These are phyloP conservation scores for Oryctes rhinoceros DNA, from an alignment of 1,140 invertebrate genomes.

Conservation along the genomic window DNA sequence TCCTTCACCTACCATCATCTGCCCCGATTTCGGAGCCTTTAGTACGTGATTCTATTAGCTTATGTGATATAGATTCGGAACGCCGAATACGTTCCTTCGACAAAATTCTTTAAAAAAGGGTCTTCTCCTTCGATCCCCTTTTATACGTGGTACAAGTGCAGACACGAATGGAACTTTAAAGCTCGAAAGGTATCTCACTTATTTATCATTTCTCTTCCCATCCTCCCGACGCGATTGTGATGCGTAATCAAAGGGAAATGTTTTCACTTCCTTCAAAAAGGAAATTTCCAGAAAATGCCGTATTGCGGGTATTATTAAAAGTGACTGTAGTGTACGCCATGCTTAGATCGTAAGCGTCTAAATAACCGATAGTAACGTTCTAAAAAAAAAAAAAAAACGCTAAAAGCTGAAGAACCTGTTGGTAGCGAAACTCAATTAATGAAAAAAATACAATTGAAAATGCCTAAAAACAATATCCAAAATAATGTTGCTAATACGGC, in stretches of 20 bases:
- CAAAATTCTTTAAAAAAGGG: conserved; percentile 25
- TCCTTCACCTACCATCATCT: conserved; percentile 30
- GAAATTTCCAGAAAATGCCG: no score
- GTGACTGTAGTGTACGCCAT: no score
- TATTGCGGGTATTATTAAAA: no score
- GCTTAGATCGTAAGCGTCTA: no score
- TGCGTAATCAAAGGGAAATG: conserved; percentile 9
- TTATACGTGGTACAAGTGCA: background rate
- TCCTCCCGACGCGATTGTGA: background rate
- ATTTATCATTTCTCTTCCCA: conserved; percentile 23
- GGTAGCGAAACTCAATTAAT: no score
- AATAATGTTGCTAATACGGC: no score
- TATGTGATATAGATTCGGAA: conserved; percentile 35
- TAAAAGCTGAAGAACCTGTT: no score
- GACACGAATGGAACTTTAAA: conserved; percentile 7
- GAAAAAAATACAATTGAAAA: no score
- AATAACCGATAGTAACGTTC: no score
- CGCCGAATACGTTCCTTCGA: background rate
- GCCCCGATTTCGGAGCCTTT: conserved; percentile 1
- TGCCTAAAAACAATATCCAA: no score
- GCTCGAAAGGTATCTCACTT: conserved; percentile 14
- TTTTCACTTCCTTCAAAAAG: no score
- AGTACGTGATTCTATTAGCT: conserved; percentile 36
- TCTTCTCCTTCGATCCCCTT: conserved; percentile 1
- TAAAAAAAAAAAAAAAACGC: no score